Evolutionary conservation across 2,888 invertebrate genomes (phyloP).

Genomic region (Drosophila paranaensis): DNA sequence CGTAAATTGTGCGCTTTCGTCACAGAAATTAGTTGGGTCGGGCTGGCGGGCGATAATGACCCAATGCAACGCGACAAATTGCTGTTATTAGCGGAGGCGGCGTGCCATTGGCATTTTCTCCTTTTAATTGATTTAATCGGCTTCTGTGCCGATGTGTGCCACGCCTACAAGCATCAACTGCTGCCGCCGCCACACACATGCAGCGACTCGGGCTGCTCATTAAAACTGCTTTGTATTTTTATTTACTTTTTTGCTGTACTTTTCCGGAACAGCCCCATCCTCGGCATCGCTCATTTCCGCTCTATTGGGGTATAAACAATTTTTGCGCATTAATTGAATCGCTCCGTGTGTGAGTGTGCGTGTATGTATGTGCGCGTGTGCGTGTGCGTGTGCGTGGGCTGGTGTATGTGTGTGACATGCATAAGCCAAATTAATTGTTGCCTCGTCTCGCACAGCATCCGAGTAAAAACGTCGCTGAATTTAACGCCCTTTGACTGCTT

Average conservation of each 20-base stretch:
- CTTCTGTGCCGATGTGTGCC: slow-evolving; percentile 44
- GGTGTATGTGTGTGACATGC: slow-evolving; percentile 59
- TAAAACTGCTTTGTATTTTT: slow-evolving; percentile 60
- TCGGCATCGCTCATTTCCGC: slow-evolving; percentile 60
- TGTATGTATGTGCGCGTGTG: slow-evolving; percentile 17
- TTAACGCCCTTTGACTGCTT: slow-evolving; percentile 52
- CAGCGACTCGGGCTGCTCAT: slow-evolving; percentile 47
- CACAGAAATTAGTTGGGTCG: slow-evolving; percentile 57
- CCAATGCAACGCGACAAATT: slow-evolving; percentile 54
- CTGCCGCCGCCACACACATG: not conserved
- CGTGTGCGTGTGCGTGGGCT: slow-evolving; percentile 25
- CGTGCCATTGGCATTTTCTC: slow-evolving; percentile 57
- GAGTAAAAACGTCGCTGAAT: slow-evolving; percentile 34
- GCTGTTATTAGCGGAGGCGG: slow-evolving; percentile 49
- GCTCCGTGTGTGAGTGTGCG: slow-evolving; percentile 33
- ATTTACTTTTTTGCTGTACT: slow-evolving; percentile 34
- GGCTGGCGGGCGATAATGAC: slow-evolving; percentile 49
- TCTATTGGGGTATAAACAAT: slow-evolving; percentile 77
- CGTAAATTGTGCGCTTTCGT: slow-evolving; percentile 42
- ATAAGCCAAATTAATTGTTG: slow-evolving; percentile 76
- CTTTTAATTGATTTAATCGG: slow-evolving; percentile 78
- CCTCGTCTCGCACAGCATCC: slow-evolving; percentile 57
- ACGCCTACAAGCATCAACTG: slow-evolving; percentile 1
- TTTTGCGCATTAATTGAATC: slow-evolving; percentile 76
- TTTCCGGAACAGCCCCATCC: slow-evolving; percentile 9